A percentile compares a stretch with the other conserved stretches of the same genome.
Conservation (phyloP, 2,797 vertebrate species). For the Sebastolobus altivelis region DNA sequence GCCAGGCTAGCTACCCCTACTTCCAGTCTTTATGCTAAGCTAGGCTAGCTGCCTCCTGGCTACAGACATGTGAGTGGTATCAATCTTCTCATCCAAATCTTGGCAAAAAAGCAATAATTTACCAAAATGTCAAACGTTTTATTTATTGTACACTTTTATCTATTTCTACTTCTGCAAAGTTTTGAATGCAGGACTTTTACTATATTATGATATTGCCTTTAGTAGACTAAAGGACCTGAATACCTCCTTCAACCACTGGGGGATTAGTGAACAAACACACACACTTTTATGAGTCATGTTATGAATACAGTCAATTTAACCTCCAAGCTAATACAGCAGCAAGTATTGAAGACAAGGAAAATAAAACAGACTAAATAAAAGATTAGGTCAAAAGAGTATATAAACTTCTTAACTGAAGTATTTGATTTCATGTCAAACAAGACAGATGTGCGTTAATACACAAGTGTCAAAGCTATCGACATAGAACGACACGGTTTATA, state of each 20-base stretch:
- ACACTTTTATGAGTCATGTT: background rate
- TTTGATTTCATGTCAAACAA: conserved; percentile 23
- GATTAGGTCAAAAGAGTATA: conserved; percentile 30
- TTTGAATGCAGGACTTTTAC: background rate
- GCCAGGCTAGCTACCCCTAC: background rate
- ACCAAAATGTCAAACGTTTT: background rate
- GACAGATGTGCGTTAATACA: background rate
- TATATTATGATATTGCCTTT: background rate
- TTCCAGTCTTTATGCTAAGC: background rate
- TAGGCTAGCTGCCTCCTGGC: background rate
- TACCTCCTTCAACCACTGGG: background rate
- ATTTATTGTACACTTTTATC: background rate
- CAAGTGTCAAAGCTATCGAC: conserved; percentile 2
- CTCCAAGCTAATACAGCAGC: conserved; percentile 30
- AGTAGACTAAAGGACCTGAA: background rate
- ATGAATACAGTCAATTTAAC: conserved; percentile 21
- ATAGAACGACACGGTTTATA: background rate
- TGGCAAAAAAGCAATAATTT: background rate
- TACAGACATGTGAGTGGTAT: background rate
- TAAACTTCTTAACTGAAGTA: conserved; percentile 26
- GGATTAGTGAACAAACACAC: conserved; percentile 1
- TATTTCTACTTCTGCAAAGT: background rate
- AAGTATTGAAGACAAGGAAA: conserved; percentile 12
- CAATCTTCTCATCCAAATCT: background rate
- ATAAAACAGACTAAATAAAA: conserved; percentile 16